These are phyloP conservation scores for Steinernema khuongi DNA, from an alignment of 1,140 invertebrate genomes.

Conservation along the genomic window DNA sequence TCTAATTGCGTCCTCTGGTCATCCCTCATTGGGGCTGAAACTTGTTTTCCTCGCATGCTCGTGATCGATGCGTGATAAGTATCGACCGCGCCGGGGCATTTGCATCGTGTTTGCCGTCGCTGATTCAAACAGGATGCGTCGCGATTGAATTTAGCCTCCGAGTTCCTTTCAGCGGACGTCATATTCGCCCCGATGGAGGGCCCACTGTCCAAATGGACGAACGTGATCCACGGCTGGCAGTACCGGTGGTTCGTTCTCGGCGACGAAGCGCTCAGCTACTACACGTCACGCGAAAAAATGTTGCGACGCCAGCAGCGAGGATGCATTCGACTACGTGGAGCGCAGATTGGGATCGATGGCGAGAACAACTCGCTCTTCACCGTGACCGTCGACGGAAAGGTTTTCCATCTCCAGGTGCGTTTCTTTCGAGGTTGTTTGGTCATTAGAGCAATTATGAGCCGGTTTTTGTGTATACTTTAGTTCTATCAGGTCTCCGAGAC, in stretches of 20 bases:
- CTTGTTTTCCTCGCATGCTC: not conserved
- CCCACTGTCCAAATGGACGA: conserved; percentile 98
- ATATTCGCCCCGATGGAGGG: conserved; percentile 71
- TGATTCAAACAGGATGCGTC: not conserved
- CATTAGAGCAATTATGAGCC: not conserved
- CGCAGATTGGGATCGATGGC: conserved; percentile 95
- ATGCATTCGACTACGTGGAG: conserved; percentile 75
- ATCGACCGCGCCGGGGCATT: not conserved
- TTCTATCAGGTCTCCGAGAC: no score
- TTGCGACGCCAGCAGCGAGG: conserved; percentile 86
- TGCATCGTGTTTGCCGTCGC: not conserved
- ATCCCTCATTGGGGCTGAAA: not conserved
- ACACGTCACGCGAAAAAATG: conserved; percentile 93
- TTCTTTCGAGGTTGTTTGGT: not conserved
- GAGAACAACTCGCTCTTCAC: conserved; percentile 98
- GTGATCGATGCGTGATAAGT: conserved; percentile 10
- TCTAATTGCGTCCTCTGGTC: not conserved
- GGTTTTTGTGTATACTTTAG: no score
- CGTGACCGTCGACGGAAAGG: conserved; percentile 95
- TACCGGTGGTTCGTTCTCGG: conserved; percentile 98
- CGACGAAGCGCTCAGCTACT: conserved; percentile 52
- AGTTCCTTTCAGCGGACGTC: no score
- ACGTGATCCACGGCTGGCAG: conserved; percentile 99
- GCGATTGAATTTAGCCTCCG: conserved; percentile 8
- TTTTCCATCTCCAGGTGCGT: conserved; percentile 85